phyloP scores from a whole-genome alignment of 2,797 vertebrate species.

The Esox lucius region DNA sequence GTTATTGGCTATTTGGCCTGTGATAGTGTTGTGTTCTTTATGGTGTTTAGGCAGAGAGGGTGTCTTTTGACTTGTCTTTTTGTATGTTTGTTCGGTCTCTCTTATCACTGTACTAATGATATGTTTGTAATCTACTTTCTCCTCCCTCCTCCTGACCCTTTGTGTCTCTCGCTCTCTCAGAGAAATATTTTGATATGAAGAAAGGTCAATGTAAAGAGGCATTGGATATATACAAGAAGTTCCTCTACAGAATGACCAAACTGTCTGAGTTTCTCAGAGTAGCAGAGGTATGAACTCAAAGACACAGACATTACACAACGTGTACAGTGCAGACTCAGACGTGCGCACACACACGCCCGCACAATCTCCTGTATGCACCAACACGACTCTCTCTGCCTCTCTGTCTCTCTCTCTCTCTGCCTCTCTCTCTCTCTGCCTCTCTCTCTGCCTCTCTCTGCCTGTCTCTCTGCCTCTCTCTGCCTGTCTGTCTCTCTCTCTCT shows the following conservation, averaged over 20 bases:
- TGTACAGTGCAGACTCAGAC: neutral
- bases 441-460: neutral
- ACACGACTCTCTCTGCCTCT: constrained; percentile 5
- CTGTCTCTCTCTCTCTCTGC: neutral
- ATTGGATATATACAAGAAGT: constrained; percentile 96
- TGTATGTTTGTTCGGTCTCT: neutral
- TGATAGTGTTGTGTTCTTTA: neutral
- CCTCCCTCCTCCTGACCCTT: neutral
- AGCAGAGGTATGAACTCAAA: constrained; percentile 80
- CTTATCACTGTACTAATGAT: constrained; percentile 21
- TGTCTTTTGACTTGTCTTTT: neutral
- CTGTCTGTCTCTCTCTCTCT: neutral
- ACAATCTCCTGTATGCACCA: no score
- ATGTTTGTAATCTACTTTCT: neutral
- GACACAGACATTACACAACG: constrained; percentile 37
- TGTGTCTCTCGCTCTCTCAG: constrained; percentile 57
- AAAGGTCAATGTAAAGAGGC: constrained; percentile 95
- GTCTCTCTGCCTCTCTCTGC: no score
- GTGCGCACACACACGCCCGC: neutral
- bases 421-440: constrained; percentile 3
- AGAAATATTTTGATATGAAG: constrained; percentile 97
- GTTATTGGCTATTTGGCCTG: neutral
- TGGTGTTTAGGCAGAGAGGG: no score
- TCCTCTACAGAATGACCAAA: constrained; percentile 91
- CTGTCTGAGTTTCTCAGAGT: constrained; percentile 93